Conservation (phyloP, 30 jellyfish, hydroid and myxozoan species). For the Chrysaora quinquecirrha region DNA sequence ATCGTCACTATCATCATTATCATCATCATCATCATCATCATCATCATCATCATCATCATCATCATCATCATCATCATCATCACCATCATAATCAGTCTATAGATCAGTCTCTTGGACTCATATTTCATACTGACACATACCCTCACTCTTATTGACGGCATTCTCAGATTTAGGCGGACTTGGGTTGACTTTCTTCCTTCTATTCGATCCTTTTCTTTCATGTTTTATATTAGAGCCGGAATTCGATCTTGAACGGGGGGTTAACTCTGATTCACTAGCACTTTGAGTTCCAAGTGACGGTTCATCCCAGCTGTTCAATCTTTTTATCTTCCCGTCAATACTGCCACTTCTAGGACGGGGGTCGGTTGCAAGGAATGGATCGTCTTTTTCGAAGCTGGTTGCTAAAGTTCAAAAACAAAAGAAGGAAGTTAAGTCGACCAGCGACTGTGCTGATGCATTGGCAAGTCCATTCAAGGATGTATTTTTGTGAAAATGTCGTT, state of each 20-base stretch:
- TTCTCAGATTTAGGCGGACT: not conserved
- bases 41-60: no score
- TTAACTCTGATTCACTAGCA: conserved; percentile 68
- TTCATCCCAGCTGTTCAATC: conserved; percentile 81
- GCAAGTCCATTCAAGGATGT: no score
- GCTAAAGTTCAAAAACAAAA: conserved; percentile 13
- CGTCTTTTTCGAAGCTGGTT: conserved; percentile 61
- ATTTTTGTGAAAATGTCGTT: no score
- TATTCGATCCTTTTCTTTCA: conserved; percentile 46
- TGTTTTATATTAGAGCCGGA: conserved; percentile 32
- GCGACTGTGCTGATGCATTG: no score
- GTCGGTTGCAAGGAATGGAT: conserved; percentile 76
- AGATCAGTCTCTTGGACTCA: no score
- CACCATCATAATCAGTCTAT: no score
- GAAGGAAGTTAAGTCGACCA: not conserved
- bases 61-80: no score
- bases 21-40: no score
- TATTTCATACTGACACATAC: no score
- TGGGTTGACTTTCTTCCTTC: conserved; percentile 52
- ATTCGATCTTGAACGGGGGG: conserved; percentile 64
- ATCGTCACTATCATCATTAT: no score
- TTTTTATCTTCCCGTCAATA: conserved; percentile 28
- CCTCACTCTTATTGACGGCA: conserved; percentile 5
- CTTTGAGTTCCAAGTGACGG: conserved; percentile 75
- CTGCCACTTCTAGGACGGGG: conserved; percentile 75